Evolutionary conservation across 2,888 invertebrate genomes (phyloP).

Genomic region (Campoplex nolae): DNA sequence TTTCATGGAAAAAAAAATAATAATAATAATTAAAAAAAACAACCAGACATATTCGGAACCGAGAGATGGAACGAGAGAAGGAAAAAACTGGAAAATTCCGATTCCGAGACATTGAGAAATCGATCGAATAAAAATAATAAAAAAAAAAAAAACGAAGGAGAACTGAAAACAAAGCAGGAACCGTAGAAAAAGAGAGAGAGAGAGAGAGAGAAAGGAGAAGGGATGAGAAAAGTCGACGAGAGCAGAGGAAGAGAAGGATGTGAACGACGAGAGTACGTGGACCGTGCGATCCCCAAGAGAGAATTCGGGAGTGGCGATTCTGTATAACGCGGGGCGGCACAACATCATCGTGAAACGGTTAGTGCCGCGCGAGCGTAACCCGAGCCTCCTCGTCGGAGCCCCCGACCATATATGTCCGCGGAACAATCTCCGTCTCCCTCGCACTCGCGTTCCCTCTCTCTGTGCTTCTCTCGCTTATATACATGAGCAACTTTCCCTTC

Average conservation of each 20-base stretch:
- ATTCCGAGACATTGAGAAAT: background rate
- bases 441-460: slow-evolving; percentile 70
- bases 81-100: background rate
- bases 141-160: background rate
- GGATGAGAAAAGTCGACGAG: slow-evolving; percentile 34
- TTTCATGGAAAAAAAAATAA: background rate
- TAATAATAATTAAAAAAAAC: background rate
- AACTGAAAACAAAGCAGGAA: too few species aligned
- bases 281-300: slow-evolving; percentile 32
- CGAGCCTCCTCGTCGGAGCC: slow-evolving; percentile 82
- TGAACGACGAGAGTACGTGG: slow-evolving; percentile 38
- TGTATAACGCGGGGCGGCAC: slow-evolving; percentile 45
- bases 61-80: background rate
- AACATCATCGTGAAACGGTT: slow-evolving; percentile 79
- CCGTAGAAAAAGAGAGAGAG: background rate
- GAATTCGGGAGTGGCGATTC: slow-evolving; percentile 50
- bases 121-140: background rate
- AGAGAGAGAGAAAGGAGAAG: slow-evolving; percentile 45
- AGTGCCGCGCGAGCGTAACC: slow-evolving; percentile 82
- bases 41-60: background rate
- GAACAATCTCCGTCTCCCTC: slow-evolving; percentile 78
- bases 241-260: slow-evolving; percentile 12
- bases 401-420: slow-evolving; percentile 84
- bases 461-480: slow-evolving; percentile 59
- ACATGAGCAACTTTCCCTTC: slow-evolving; percentile 7